Conservation (phyloP, 1,140 invertebrate species). For the Neodiprion pinetum region DNA sequence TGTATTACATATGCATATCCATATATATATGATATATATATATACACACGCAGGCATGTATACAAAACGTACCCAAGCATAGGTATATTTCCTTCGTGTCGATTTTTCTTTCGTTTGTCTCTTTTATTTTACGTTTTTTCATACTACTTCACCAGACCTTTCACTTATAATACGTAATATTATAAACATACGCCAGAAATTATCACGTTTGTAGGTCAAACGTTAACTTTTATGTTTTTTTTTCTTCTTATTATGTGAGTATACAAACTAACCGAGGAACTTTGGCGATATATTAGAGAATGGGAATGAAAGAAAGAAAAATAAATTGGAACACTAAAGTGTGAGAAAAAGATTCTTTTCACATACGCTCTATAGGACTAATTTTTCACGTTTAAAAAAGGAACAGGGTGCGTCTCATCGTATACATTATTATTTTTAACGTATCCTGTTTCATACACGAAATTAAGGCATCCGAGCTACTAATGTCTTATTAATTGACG, state of each 20-base stretch:
- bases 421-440: background rate
- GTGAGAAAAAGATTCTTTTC: background rate
- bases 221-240: too few relatives aligned
- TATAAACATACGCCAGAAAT: too few relatives aligned
- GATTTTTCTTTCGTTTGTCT: slow-evolving; percentile 5
- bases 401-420: background rate
- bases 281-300: too few relatives aligned
- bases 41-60: slow-evolving; percentile 26
- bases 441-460: slow-evolving; percentile 9
- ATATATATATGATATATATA: slow-evolving; percentile 8
- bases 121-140: too few relatives aligned
- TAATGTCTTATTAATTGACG: background rate
- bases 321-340: background rate
- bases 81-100: slow-evolving; percentile 13
- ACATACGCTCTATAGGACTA: background rate
- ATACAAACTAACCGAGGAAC: too few relatives aligned
- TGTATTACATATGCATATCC: background rate
- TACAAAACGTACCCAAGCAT: slow-evolving; percentile 8
- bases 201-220: too few relatives aligned
- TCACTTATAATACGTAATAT: too few relatives aligned
- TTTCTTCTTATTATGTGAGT: too few relatives aligned
- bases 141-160: too few relatives aligned
- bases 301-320: too few relatives aligned
- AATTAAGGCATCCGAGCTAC: slow-evolving; percentile 13
- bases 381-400: background rate